Evolutionary conservation across 2,888 invertebrate genomes (phyloP).

Genomic region (Dasypogon diadema): DNA sequence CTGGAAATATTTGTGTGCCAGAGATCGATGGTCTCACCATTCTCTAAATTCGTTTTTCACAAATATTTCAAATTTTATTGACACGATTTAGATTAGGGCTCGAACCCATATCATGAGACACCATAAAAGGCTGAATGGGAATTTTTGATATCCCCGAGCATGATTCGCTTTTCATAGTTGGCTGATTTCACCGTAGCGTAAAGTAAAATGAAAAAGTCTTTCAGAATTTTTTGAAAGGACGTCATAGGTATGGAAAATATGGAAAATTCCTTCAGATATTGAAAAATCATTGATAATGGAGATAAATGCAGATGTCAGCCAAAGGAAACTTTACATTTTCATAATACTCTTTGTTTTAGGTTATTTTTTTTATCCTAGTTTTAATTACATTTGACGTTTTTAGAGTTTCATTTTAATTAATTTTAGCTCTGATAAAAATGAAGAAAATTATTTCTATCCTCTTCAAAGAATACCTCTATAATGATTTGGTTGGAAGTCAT

Average conservation of each 20-base stretch:
- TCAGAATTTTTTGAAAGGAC: neutral
- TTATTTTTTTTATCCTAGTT: too few relatives aligned
- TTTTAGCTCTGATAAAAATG: too few relatives aligned
- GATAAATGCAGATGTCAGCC: neutral
- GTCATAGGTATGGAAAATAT: neutral
- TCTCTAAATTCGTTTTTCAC: conserved; percentile 23
- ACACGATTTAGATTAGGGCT: conserved; percentile 46
- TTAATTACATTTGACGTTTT: too few relatives aligned
- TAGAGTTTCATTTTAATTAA: too few relatives aligned
- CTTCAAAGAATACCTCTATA: too few relatives aligned
- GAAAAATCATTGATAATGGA: neutral
- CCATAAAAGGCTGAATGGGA: conserved; percentile 44
- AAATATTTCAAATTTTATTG: conserved; percentile 50
- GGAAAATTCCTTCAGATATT: neutral
- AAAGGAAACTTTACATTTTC: neutral
- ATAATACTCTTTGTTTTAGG: neutral
- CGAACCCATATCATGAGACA: conserved; percentile 30
- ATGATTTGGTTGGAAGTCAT: too few relatives aligned
- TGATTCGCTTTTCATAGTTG: conserved; percentile 43
- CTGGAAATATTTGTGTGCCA: conserved; percentile 21
- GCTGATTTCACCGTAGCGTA: conserved; percentile 20
- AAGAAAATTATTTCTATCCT: too few relatives aligned
- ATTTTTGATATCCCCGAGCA: conserved; percentile 38
- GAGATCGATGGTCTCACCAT: conserved; percentile 2
- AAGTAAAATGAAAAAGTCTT: conserved; percentile 14